A percentile compares a stretch with the other conserved stretches of the same genome.
Evolutionary conservation across 2,888 invertebrate genomes (phyloP).

Genomic region (Leptogaster cylindrica): DNA sequence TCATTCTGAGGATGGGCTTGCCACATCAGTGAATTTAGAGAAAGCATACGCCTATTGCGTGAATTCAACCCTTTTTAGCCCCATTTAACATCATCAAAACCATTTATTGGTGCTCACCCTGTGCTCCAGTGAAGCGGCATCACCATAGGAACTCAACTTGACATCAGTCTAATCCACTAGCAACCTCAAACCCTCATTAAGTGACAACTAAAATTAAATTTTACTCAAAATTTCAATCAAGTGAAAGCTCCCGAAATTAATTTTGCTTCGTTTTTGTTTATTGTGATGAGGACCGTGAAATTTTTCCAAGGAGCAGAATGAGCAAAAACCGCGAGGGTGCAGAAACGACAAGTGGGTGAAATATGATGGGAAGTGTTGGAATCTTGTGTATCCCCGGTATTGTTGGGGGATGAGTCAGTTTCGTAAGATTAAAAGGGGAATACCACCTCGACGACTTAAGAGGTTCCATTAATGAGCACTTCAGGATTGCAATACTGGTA

Average conservation of each 20-base stretch:
- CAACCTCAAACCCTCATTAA: constrained; percentile 4
- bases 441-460: constrained; percentile 7
- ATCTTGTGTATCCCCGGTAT: constrained; percentile 2
- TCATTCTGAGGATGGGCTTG: too few relatives aligned
- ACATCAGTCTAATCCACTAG: neutral
- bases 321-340: neutral
- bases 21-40: too few relatives aligned
- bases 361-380: constrained; percentile 16
- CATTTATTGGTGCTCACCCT: constrained; percentile 24
- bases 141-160: neutral
- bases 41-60: neutral
- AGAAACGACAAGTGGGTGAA: neutral
- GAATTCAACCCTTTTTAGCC: constrained; percentile 4
- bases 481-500: constrained; percentile 6
- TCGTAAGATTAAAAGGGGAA: constrained; percentile 14
- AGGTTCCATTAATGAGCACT: constrained; percentile 27
- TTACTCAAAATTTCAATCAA: constrained; percentile 44
- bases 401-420: constrained; percentile 2
- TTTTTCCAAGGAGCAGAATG: constrained; percentile 2
- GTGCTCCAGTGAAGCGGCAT: neutral
- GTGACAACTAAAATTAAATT: constrained; percentile 46
- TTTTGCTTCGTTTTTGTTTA: constrained; percentile 40
- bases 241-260: constrained; percentile 43
- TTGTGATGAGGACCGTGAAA: constrained; percentile 37
- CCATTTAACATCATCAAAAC: constrained; percentile 10